Base-by-base conservation (phyloP, 2,113 vertebrate genomes). In the Typhlomys cinereus region DNA sequence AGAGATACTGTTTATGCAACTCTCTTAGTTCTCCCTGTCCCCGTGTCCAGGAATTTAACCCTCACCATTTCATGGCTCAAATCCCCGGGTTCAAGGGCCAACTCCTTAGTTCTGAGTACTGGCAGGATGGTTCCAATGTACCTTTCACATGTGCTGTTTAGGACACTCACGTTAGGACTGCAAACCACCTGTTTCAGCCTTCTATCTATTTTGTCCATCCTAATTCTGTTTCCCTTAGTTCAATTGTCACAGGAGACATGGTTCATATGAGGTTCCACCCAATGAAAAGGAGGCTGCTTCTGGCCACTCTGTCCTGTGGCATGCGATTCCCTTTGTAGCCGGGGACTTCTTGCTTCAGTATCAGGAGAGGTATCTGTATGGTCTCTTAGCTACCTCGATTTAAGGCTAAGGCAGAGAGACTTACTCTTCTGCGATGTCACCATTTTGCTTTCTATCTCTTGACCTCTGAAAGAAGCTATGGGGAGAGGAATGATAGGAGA, bases 281-380 rank as follows among this genome's bases (percentile, higher is more conserved):
- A 15, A 1, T 27, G 8, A 79, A 48, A 75, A 79, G 21, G 34
- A 46, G 84, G 1, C n/a, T 3, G 44, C 5, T 2, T 81, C 4
- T 67, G 41, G 9, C 27, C 50, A 34, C 5, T 54, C 9, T 25
- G n/a, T 57, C 15, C 0, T 0, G 7, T 18, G 39, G 12, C 29
- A 23, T 41, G 18, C 1, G 1, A 50, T 20, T 74, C 27, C 12
- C 5, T 46, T 73, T 27, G 8, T n/a, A n/a, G 31, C 12, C n/a
- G n/a, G n/a, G n/a, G n/a, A n/a, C n/a, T 34, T 7, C 2, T 69
- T 50, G 9, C 2, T 17, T 54, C 67, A 31, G 1, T 31, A 71
- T 61, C 4, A 14, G 2, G 14, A 20, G 8, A 1, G 20, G 23
- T 1, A 44, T 13, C 62, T 1, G 0, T 31, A 4, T 18, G 23